These are phyloP conservation scores for Aurelia sp. DNA, from an alignment of 30 jellyfish, hydroid and myxozoan genomes.

Conservation along the genomic window DNA sequence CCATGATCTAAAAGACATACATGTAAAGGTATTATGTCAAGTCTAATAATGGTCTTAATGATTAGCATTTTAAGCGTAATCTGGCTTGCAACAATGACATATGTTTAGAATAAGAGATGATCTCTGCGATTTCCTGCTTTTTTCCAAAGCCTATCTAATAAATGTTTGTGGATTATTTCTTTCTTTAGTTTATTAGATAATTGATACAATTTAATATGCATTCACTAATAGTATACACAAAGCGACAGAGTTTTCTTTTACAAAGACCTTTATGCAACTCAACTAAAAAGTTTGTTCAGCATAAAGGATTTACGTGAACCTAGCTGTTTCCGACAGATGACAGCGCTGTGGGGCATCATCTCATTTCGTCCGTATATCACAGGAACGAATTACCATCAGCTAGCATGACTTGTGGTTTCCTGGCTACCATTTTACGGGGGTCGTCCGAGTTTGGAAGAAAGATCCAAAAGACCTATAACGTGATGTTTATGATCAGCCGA, in stretches of 20 bases:
- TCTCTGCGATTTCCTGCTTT: constrained; percentile 5
- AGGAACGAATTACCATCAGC: constrained; percentile 1
- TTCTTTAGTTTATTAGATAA: neutral
- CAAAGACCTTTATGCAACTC: constrained; percentile 4
- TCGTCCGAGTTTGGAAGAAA: neutral
- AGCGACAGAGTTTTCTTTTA: neutral
- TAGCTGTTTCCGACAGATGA: constrained; percentile 33
- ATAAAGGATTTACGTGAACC: constrained; percentile 41
- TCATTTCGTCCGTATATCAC: neutral
- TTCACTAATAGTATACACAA: neutral
- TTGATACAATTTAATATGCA: neutral
- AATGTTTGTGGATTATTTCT: neutral
- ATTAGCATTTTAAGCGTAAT: neutral
- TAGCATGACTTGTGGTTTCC: neutral
- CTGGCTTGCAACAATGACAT: constrained; percentile 1
- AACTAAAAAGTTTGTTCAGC: constrained; percentile 8
- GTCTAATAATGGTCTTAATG: too few species aligned
- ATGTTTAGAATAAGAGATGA: neutral
- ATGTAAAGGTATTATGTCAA: too few species aligned
- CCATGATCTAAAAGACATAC: too few species aligned
- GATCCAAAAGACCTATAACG: too few species aligned
- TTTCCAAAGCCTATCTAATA: neutral
- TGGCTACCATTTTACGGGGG: neutral
- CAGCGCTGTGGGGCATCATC: neutral
- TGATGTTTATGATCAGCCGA: too few species aligned